Evolutionary conservation across 2,888 invertebrate species (phyloP), one percentile per base, ranked within the genome.

Genomic region (Ophion slaviceki): DNA sequence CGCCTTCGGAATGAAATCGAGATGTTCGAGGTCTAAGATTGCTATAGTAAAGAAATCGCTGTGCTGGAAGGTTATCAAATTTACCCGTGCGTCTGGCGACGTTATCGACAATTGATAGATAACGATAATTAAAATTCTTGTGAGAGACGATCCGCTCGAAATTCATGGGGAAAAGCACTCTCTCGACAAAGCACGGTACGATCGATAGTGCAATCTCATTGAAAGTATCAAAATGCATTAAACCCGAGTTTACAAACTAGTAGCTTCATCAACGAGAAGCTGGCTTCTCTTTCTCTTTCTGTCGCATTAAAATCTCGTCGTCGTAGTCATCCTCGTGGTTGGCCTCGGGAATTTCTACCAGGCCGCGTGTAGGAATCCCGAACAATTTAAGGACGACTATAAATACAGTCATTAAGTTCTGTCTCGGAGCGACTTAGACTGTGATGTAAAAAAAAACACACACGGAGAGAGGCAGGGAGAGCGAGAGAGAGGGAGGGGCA

Each of bases 311-410:
- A 77, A 80, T 72, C 77, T 72, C 74, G 70, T 67, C 75, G 70
- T 77, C 47, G 45, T 40, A 59, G 57, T 74, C 70, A 57, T 76
- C 40, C 57, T 64, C 75, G 68, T 57, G 53, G 77, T 67, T 47
- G 62, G 66, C 77, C 61, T 47, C 61, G 75, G 47, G 80, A 82
- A 80, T 77, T 82, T 80, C 80, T 76, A 62, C 20, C 53, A 71
- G 80, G 67, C 76, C 80, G 84, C 78, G 79, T 75, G 80, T 76
- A 82, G 80, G 82, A 85, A 85, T 85, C 76, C 72, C 80, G 85
- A 80, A 86, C 85, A 86, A 86, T 86, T 86, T 86, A 82, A 82
- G 85, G 47, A 82, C 82, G 82, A 66, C 80, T 80, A 86, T 85
- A 85, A 82, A 85, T 85, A 85, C 82, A 85, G 85, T 85, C 76